phyloP scores from a whole-genome alignment of 2,888 invertebrate species.

The Eueremaeus valkanovi region DNA sequence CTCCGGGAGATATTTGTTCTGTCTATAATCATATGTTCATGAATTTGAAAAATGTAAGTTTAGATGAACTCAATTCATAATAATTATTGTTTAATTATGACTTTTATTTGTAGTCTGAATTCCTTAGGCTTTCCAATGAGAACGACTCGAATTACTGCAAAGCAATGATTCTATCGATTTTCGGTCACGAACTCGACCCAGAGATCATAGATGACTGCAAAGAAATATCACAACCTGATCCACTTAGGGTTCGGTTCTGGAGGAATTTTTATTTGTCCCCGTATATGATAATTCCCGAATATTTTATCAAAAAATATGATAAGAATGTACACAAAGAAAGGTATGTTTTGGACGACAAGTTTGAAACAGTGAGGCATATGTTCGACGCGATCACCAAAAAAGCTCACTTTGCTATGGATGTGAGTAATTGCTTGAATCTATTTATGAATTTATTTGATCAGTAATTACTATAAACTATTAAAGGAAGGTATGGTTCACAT shows the following conservation, averaged over 20 bases:
- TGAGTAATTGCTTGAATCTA: too few species aligned
- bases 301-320: not conserved
- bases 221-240: not conserved
- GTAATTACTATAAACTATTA: too few species aligned
- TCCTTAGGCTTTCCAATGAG: not conserved
- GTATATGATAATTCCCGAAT: not conserved
- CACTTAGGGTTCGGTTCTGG: not conserved
- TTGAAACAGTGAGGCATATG: not conserved
- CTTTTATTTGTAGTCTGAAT: not conserved
- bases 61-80: not conserved
- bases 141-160: not conserved
- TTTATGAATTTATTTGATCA: not conserved
- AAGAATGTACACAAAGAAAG: not conserved
- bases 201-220: not conserved
- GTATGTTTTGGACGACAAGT: not conserved
- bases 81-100: not conserved
- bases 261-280: not conserved
- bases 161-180: not conserved
- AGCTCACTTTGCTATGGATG: not conserved
- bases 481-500: not conserved
- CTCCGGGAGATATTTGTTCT: not conserved
- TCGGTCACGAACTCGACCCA: slow-evolving; percentile 4
- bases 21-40: not conserved
- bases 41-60: slow-evolving; percentile 3
- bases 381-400: not conserved